Evolutionary conservation across 2,113 vertebrate genomes (phyloP), one percentile per base, ranked within the genome.

Genomic region (Pongo abelii): DNA sequence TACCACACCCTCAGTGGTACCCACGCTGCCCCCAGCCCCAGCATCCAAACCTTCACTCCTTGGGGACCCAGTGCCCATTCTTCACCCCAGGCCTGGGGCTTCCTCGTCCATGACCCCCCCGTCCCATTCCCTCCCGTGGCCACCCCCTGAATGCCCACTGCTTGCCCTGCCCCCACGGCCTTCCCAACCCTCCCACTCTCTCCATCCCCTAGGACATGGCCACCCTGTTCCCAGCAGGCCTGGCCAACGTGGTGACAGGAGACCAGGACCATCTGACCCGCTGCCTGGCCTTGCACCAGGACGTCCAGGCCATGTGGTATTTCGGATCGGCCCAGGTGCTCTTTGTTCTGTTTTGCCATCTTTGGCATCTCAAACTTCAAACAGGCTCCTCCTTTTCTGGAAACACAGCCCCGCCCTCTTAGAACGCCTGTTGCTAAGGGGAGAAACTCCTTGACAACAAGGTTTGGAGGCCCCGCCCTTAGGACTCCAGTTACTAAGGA

Each of bases 241-340:
- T 99, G 55, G 99, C 99, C 46, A 99, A 98, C 61, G 97, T 99
- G 84, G 97, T 99, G 16, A 99, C 99, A 0, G 99, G 99, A 80
- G 97, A 97, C 20, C 98, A 77, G 27, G 99, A 99, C 96, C 99
- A 99, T 97, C 98, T 99, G 97, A 99, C 99, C 1, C 99, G 97
- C 69, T 99, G 98, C 90, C 98, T 99, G 93, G 99, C 99, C 79
- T 98, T 99, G 98, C 99, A 99, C 98, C 99, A 99, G 69, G 99
- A 99, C 35, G 94, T 99, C 93, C 99, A 99, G 97, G 99, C 99
- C 86, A 93, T 99, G 96, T 99, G 99, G 99, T 99, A 99, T 97
- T 99, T 99, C 92, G 99, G 99, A 77, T 99, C 98, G 20, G 98
- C 98, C 70, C 98, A 99, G 99, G 99, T 99, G 89, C 57, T 4